Percentiles rank a stretch among this genome's conserved stretches.
Conservation (phyloP, 2,888 invertebrate species). For the Orgyia antiqua region DNA sequence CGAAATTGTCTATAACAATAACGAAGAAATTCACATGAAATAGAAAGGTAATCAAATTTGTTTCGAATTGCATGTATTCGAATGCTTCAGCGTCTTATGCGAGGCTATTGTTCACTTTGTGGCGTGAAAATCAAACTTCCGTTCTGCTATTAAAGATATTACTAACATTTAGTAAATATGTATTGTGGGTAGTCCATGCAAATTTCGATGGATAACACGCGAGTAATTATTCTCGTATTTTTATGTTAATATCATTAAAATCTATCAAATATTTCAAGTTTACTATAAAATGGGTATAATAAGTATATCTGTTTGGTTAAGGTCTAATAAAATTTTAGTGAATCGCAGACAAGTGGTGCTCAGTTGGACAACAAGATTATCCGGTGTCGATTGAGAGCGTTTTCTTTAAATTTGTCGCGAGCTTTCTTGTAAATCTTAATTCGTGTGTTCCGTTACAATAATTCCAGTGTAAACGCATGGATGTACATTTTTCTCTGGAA, state of each 20-base stretch:
- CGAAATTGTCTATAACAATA: slow-evolving; percentile 45
- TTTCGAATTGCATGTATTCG: slow-evolving; percentile 38
- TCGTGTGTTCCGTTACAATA: slow-evolving; percentile 64
- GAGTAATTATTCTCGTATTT: no score
- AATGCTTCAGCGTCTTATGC: slow-evolving; percentile 18
- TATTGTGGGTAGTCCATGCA: slow-evolving; percentile 39
- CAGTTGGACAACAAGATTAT: slow-evolving; percentile 25
- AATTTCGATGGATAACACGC: slow-evolving; percentile 26
- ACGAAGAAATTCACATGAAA: slow-evolving; percentile 37
- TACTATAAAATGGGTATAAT: no score
- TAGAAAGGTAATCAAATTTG: slow-evolving; percentile 47
- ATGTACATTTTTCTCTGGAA: slow-evolving; percentile 60
- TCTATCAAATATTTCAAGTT: no score
- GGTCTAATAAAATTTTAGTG: no score
- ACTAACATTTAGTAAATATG: slow-evolving; percentile 43
- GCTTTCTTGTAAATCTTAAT: slow-evolving; percentile 61
- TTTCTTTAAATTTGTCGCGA: slow-evolving; percentile 42
- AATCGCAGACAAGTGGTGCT: slow-evolving; percentile 15
- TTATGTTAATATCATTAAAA: no score
- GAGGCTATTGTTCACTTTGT: slow-evolving; percentile 45
- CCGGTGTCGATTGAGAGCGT: slow-evolving; percentile 31
- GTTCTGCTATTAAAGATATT: slow-evolving; percentile 45
- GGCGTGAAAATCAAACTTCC: slow-evolving; percentile 60
- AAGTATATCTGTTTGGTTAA: no score
- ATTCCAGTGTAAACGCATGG: slow-evolving; percentile 53